phyloP scores from a whole-genome alignment of 1,140 invertebrate genomes.

The Acromyrmex heyeri region DNA sequence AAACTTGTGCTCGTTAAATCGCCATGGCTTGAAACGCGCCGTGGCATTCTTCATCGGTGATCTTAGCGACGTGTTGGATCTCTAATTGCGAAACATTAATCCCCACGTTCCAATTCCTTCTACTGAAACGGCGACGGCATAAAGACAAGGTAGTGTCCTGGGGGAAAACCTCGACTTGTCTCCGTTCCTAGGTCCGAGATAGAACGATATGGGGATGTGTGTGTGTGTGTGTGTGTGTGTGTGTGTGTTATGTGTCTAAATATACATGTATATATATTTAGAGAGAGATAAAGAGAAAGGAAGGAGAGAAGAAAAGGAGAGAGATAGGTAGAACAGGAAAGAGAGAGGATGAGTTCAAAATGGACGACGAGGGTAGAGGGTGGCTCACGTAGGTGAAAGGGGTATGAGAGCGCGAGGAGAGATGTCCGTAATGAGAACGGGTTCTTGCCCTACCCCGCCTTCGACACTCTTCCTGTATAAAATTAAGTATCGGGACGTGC shows the following conservation, averaged over 20 bases:
- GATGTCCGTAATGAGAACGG: slow-evolving; percentile 54
- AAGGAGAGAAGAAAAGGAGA: background rate
- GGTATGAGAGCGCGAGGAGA: background rate
- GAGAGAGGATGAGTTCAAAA: slow-evolving; percentile 15
- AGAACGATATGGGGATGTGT: slow-evolving; percentile 23
- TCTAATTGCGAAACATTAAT: slow-evolving; percentile 76
- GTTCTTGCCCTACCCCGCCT: slow-evolving; percentile 19
- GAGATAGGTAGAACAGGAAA: background rate
- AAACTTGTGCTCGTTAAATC: background rate
- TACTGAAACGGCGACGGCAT: slow-evolving; percentile 42
- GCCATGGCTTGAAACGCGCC: background rate
- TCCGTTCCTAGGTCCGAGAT: slow-evolving; percentile 25
- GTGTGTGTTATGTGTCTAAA: background rate
- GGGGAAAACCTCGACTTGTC: slow-evolving; percentile 37
- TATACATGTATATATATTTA: slow-evolving; percentile 44
- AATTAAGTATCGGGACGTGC: slow-evolving; percentile 74
- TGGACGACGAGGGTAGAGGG: slow-evolving; percentile 21
- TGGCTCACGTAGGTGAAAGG: slow-evolving; percentile 58
- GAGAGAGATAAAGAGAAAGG: background rate
- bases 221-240: background rate
- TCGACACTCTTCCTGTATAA: slow-evolving; percentile 63
- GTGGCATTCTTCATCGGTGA: slow-evolving; percentile 43
- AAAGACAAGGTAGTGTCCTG: slow-evolving; percentile 39
- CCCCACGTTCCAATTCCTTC: slow-evolving; percentile 66
- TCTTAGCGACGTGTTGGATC: slow-evolving; percentile 22